These are phyloP conservation scores for Metaphire vulgaris DNA, from an alignment of 1,140 invertebrate genomes.

Conservation along the genomic window DNA sequence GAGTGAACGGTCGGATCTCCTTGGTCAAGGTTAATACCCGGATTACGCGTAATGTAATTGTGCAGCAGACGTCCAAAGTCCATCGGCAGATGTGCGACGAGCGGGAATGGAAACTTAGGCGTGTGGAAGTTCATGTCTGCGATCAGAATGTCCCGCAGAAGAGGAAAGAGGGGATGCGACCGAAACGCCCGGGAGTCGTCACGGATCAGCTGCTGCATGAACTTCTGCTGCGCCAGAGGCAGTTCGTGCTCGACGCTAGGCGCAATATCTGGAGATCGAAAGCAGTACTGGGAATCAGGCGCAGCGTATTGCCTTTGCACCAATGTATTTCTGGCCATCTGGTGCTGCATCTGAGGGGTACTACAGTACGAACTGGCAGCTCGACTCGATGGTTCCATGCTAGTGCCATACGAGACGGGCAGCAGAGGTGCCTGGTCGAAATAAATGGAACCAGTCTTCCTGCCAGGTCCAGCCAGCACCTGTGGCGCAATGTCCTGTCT, in stretches of 20 bases:
- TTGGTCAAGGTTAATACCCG: slow-evolving; percentile 41
- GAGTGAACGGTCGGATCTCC: slow-evolving; percentile 45
- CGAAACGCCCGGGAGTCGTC: slow-evolving; percentile 48
- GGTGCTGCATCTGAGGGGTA: background rate
- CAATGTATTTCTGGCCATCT: background rate
- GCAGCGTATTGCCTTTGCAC: background rate
- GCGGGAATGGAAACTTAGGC: slow-evolving; percentile 46
- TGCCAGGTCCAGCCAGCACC: background rate
- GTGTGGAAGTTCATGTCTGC: slow-evolving; percentile 50
- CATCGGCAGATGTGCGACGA: slow-evolving; percentile 44
- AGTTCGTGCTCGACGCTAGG: background rate
- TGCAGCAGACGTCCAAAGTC: slow-evolving; percentile 31
- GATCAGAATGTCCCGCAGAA: slow-evolving; percentile 50
- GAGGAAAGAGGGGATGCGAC: slow-evolving; percentile 48
- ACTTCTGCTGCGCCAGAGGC: slow-evolving; percentile 38
- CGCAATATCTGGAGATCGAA: background rate
- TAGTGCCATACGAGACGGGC: background rate
- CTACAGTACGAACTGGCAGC: background rate
- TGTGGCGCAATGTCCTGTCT: background rate
- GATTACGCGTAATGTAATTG: slow-evolving; percentile 47
- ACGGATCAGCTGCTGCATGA: slow-evolving; percentile 48
- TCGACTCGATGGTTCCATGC: background rate
- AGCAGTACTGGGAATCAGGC: background rate
- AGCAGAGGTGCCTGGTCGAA: background rate
- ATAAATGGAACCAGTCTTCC: background rate